Evolutionary conservation across 2,888 invertebrate species (phyloP).

Genomic region (Cremastinae sp.): DNA sequence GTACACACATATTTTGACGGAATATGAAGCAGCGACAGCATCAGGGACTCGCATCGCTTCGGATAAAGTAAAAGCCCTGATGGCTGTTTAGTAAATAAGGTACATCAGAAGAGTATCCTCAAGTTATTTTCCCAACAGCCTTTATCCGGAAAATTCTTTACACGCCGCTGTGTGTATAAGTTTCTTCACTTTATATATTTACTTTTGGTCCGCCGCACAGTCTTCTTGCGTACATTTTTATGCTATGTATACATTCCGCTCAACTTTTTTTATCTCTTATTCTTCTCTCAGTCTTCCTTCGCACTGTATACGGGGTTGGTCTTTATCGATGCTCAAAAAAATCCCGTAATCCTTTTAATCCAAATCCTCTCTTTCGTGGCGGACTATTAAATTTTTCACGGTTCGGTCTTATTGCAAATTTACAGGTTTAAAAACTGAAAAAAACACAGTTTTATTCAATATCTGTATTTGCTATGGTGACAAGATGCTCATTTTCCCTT

Average conservation of each 20-base stretch:
- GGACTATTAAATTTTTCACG: background rate
- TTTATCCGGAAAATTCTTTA: slow-evolving; percentile 8
- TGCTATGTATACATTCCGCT: slow-evolving; percentile 2
- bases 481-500: no score
- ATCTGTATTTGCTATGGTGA: no score
- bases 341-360: slow-evolving; percentile 6
- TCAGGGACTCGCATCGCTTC: slow-evolving; percentile 7
- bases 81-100: slow-evolving; percentile 33
- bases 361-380: slow-evolving; percentile 18
- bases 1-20: background rate
- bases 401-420: no score
- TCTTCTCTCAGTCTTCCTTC: slow-evolving; percentile 8
- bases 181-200: slow-evolving; percentile 1
- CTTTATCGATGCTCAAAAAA: slow-evolving; percentile 23
- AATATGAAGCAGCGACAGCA: slow-evolving; percentile 6
- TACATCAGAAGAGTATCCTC: slow-evolving; percentile 17
- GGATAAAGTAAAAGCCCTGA: slow-evolving; percentile 1
- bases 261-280: background rate
- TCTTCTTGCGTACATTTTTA: slow-evolving; percentile 15
- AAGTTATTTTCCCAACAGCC: slow-evolving; percentile 8
- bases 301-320: background rate
- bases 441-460: no score
- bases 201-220: no score
- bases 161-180: background rate
- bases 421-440: no score